Evolutionary conservation across 2,797 vertebrate genomes (phyloP).

Genomic region (Scleropages formosus): DNA sequence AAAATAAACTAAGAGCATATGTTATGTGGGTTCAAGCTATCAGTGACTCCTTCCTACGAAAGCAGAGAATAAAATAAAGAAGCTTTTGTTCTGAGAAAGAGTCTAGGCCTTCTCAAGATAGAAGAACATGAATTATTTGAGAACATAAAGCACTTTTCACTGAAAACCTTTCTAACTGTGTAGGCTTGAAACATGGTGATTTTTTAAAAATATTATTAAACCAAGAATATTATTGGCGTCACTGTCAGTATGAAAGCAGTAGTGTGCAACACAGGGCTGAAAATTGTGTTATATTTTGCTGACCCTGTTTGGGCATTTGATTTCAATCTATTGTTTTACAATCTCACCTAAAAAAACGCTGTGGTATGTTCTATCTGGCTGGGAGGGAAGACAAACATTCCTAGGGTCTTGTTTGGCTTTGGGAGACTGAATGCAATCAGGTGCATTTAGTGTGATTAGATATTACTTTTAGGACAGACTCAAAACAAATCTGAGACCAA

Average conservation of each 20-base stretch:
- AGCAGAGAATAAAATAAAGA: no score
- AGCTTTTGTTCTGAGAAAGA: no score
- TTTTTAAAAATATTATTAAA: slow-evolving; percentile 19
- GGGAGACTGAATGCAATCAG: slow-evolving; percentile 11
- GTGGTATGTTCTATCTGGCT: neutral
- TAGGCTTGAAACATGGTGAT: neutral
- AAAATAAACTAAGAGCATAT: no score
- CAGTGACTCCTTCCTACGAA: no score
- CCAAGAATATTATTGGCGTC: neutral
- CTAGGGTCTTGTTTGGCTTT: slow-evolving; percentile 10
- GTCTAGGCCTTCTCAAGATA: no score
- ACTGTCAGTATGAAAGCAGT: neutral
- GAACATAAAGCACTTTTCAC: no score
- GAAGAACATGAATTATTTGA: no score
- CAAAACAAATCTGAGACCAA: neutral
- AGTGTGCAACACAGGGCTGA: slow-evolving; percentile 1
- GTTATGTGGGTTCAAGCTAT: no score
- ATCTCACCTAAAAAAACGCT: neutral
- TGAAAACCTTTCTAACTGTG: neutral
- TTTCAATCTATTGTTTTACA: slow-evolving; percentile 1
- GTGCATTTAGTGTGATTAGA: slow-evolving; percentile 10
- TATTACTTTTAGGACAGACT: neutral
- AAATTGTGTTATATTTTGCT: no score
- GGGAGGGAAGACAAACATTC: slow-evolving; percentile 9
- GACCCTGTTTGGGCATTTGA: slow-evolving; percentile 4